Evolutionary conservation across 2,888 invertebrate species (phyloP).

Genomic region (Eupithecia exiguata): DNA sequence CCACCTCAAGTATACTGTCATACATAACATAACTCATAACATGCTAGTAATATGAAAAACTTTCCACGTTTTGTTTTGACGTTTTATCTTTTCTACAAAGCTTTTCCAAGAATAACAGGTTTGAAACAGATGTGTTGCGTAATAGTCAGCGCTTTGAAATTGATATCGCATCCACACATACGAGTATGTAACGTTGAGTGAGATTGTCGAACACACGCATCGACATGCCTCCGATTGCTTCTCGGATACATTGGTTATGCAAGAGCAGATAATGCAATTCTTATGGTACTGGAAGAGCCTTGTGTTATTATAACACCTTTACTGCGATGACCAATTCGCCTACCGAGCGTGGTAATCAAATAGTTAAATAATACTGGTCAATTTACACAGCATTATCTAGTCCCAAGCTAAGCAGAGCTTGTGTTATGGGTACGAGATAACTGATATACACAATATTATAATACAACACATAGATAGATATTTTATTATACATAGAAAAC

Average conservation of each 20-base stretch:
- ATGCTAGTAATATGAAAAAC: not conserved
- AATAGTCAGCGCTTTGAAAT: constrained; percentile 4
- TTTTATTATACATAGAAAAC: too few relatives aligned
- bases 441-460: too few relatives aligned
- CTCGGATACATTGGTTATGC: not conserved
- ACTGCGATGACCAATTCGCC: too few relatives aligned
- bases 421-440: too few relatives aligned
- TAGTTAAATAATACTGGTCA: too few relatives aligned
- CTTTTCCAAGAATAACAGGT: not conserved
- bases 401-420: too few relatives aligned
- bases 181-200: not conserved
- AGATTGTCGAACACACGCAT: constrained; percentile 13
- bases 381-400: too few relatives aligned
- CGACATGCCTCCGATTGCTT: not conserved
- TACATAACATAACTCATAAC: too few relatives aligned
- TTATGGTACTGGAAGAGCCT: not conserved
- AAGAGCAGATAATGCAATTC: not conserved
- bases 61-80: constrained; percentile 8
- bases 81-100: not conserved
- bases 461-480: too few relatives aligned
- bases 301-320: not conserved
- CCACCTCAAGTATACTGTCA: too few relatives aligned
- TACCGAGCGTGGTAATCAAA: too few relatives aligned
- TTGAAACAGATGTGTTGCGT: not conserved
- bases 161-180: not conserved